Percentiles rank a stretch among this genome's conserved stretches.
Evolutionary conservation across 2,113 vertebrate genomes (phyloP).

Genomic region (Donacobius atricapilla): DNA sequence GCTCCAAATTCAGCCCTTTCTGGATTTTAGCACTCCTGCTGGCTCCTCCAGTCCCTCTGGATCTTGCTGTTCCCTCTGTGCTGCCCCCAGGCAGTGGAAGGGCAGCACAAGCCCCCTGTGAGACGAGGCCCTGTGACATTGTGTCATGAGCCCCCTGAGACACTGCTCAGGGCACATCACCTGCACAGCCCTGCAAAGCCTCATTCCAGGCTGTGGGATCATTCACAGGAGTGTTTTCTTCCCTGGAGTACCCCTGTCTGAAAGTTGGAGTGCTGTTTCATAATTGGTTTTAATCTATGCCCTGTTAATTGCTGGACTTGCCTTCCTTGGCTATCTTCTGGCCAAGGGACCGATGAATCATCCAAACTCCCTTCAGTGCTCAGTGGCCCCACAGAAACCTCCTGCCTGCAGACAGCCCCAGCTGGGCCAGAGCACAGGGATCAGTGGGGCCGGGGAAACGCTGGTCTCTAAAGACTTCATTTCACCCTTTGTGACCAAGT

Average conservation of each 20-base stretch:
- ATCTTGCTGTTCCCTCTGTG: not conserved
- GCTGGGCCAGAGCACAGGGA: not conserved
- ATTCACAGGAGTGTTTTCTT: not conserved
- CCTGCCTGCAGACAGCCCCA: not conserved
- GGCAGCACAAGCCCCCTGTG: not conserved
- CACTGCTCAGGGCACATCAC: not conserved
- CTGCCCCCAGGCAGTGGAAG: not conserved
- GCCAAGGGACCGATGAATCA: not conserved
- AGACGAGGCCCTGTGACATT: not conserved
- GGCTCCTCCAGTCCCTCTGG: not conserved
- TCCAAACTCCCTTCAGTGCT: rapidly evolving
- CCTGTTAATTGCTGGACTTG: not conserved
- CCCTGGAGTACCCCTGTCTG: not conserved
- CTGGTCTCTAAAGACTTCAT: not conserved
- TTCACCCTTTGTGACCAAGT: not conserved
- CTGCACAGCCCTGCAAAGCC: not conserved
- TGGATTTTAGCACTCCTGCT: not conserved
- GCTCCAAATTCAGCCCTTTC: not conserved
- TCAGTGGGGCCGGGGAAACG: not conserved
- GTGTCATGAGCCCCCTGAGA: not conserved
- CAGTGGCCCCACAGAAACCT: not conserved
- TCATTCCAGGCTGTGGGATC: not conserved
- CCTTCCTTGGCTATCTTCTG: not conserved
- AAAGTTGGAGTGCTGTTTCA: not conserved
- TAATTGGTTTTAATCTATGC: not conserved